A percentile compares a stretch with the other conserved stretches of the same genome.
Evolutionary conservation across 1,140 invertebrate species (phyloP).

Genomic region (Cydia strobilella): DNA sequence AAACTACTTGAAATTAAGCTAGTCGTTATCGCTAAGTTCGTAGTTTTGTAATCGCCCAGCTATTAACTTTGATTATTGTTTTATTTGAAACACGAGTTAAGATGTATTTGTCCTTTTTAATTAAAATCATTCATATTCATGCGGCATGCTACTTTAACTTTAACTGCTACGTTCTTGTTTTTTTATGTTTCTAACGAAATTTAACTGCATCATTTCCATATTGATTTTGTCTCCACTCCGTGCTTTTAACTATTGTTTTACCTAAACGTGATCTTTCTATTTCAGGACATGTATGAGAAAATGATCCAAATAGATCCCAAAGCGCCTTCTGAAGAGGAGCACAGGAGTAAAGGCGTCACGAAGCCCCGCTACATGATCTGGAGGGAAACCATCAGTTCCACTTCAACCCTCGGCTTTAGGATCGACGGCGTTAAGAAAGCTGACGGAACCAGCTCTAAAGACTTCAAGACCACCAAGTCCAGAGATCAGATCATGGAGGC

Average conservation of each 20-base stretch:
- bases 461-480: constrained; percentile 97
- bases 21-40: background rate
- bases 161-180: too few species aligned
- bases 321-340: constrained; percentile 95
- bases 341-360: constrained; percentile 92
- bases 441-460: constrained; percentile 94
- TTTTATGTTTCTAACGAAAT: too few species aligned
- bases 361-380: constrained; percentile 99
- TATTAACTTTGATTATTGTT: constrained; percentile 20
- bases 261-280: constrained; percentile 38
- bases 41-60: background rate
- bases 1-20: background rate
- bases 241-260: background rate
- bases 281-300: constrained; percentile 98
- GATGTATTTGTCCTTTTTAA: too few species aligned
- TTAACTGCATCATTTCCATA: too few species aligned
- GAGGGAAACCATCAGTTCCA: constrained; percentile 98
- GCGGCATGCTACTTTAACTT: too few species aligned
- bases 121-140: too few species aligned
- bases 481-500: constrained; percentile 90
- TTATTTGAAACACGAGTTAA: background rate
- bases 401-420: constrained; percentile 95
- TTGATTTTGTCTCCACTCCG: too few species aligned
- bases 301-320: constrained; percentile 97
- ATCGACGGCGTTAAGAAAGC: constrained; percentile 97